Base-by-base conservation (phyloP, 1,140 invertebrate species). In the honey bee (Apis mellifera) region DNA sequence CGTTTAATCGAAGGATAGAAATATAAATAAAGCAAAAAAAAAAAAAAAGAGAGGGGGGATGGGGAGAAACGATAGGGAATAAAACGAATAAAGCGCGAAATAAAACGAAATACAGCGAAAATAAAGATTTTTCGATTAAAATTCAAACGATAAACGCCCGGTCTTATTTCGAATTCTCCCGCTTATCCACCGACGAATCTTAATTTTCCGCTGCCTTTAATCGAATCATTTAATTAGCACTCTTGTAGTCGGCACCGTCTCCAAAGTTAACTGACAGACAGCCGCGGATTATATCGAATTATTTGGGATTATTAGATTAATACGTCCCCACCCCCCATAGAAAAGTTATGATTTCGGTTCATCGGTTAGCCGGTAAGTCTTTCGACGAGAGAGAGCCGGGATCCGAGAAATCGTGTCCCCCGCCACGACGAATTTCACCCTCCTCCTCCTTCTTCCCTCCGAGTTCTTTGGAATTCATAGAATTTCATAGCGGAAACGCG, bases 171-270 rank as follows among this genome's bases (percentile, higher is more conserved):
- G 82, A 86, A 88, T 91, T 88, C 86, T 88, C 86, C 48, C 50
- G 89, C 84, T 89, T 90, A 89, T 87, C 83, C 84, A 54, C 83
- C 83, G 75, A 73, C 82, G 84, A 86, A 92, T 92, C 92, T 92
- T 92, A 90, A 91, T 93, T 93, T 64, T 87, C 86, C 82, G 71
- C 81, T 42, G 87, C 87, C 77, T 91, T 79, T 93, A 92, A 93
- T 93, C 88, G 86, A 93, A 93, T 93, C 90, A 90, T 90, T 92
- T 90, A 92, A 93, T 93, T 93, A 92, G 85, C 90, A 82, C 89
- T 89, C 90, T 92, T 91, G 89, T 91, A 88, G 70, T 81, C 81
- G 71, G 84, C 85, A 85, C 78, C 82, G 86, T 90, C 89, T 88
- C 84, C 76, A 89, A 90, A 92, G 91, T 92, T 92, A 92, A 92